These are phyloP conservation scores for Clarias macrocephalus DNA, from an alignment of 2,113 vertebrate species.

Conservation along the genomic window DNA sequence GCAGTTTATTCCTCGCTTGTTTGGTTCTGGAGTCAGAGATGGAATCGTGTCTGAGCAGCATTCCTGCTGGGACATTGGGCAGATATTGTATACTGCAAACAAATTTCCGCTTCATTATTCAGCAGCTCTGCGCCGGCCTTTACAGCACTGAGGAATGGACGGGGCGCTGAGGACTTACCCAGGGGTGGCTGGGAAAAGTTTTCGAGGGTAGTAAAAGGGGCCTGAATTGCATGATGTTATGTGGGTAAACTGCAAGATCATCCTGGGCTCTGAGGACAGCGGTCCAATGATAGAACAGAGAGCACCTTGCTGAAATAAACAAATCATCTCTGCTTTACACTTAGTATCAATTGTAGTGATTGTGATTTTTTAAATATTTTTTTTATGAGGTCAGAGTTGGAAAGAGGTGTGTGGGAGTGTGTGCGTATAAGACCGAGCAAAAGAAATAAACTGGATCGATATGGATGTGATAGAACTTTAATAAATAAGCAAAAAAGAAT, in stretches of 20 bases:
- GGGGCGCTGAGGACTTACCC: background rate
- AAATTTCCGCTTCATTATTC: slow-evolving; percentile 47
- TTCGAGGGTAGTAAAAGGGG: background rate
- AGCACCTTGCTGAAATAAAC: slow-evolving; percentile 61
- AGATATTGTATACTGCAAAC: slow-evolving; percentile 1
- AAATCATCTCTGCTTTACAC: slow-evolving; percentile 71
- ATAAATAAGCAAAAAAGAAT: background rate
- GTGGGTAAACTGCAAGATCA: background rate
- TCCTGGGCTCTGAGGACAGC: slow-evolving; percentile 26
- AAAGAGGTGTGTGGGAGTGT: background rate
- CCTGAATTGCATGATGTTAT: background rate
- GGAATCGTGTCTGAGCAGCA: background rate
- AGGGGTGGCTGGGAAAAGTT: slow-evolving; percentile 3
- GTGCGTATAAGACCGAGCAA: background rate
- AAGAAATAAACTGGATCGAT: background rate
- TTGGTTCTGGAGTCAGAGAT: background rate
- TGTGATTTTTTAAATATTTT: slow-evolving; percentile 65
- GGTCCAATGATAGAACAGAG: slow-evolving; percentile 37
- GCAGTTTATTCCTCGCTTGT: background rate
- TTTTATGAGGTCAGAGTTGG: slow-evolving; percentile 72
- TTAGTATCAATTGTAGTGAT: slow-evolving; percentile 66
- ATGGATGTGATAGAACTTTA: slow-evolving; percentile 31
- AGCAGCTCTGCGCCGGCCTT: slow-evolving; percentile 20
- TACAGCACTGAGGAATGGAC: background rate
- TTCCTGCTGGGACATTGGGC: slow-evolving; percentile 7